phyloP scores from a whole-genome alignment of 2,888 invertebrate genomes.

The Eupeodes luniger region DNA sequence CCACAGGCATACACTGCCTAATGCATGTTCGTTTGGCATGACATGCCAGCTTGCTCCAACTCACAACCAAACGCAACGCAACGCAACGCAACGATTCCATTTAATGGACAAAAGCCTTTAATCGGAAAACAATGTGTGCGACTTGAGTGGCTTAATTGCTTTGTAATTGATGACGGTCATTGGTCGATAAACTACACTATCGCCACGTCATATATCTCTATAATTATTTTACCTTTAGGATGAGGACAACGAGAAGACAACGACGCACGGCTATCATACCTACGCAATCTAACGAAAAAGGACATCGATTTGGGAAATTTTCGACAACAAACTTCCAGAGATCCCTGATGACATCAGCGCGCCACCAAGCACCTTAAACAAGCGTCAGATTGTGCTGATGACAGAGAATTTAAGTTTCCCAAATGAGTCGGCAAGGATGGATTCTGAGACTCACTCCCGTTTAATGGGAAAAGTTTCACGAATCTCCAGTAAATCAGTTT shows the following conservation, averaged over 20 bases:
- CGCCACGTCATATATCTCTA: too few species aligned
- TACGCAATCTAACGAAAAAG: too few species aligned
- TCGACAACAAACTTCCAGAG: background rate
- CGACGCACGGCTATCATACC: too few species aligned
- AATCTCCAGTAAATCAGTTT: slow-evolving; percentile 1
- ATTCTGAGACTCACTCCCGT: background rate
- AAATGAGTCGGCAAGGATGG: slow-evolving; percentile 21
- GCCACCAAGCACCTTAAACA: background rate
- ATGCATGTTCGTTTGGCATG: slow-evolving; percentile 3
- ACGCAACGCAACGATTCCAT: background rate
- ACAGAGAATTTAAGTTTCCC: background rate
- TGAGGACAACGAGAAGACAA: too few species aligned
- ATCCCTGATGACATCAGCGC: too few species aligned
- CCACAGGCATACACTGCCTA: background rate
- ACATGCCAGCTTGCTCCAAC: background rate
- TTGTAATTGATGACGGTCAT: slow-evolving; percentile 33
- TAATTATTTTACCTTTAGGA: too few species aligned
- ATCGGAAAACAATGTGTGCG: slow-evolving; percentile 29
- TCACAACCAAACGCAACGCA: background rate
- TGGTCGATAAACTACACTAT: background rate
- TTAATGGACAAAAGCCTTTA: slow-evolving; percentile 27
- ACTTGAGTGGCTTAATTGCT: slow-evolving; percentile 10
- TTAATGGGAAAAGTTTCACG: slow-evolving; percentile 35
- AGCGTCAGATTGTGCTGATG: background rate
- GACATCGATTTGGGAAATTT: background rate